Conservation (phyloP, 1,140 invertebrate genomes). For the Helicoverpa armigera region DNA sequence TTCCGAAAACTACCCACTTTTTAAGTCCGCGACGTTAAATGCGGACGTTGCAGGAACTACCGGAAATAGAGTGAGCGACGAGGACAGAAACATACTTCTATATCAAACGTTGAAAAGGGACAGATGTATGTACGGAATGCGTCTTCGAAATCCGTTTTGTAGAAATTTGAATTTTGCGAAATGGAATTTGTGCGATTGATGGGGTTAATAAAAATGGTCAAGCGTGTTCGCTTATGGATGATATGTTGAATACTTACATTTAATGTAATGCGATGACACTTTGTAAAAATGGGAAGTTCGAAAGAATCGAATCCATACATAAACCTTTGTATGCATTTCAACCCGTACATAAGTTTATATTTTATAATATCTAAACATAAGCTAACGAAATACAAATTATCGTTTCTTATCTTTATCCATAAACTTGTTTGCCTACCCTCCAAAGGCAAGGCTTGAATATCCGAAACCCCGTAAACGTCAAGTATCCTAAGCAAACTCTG, state of each 20-base stretch:
- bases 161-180: slow-evolving; percentile 42
- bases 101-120: slow-evolving; percentile 50
- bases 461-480: slow-evolving; percentile 34
- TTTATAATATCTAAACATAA: too few relatives aligned
- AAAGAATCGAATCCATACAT: too few relatives aligned
- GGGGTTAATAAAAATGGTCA: slow-evolving; percentile 37
- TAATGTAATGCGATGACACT: background rate
- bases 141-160: slow-evolving; percentile 31
- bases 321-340: too few relatives aligned
- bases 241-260: background rate
- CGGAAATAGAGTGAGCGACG: slow-evolving; percentile 82
- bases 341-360: too few relatives aligned
- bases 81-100: slow-evolving; percentile 61
- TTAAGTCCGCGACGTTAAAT: slow-evolving; percentile 79
- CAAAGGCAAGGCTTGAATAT: slow-evolving; percentile 23
- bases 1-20: slow-evolving; percentile 76
- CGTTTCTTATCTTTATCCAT: slow-evolving; percentile 8
- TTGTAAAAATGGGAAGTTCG: background rate
- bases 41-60: slow-evolving; percentile 64
- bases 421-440: slow-evolving; percentile 31
- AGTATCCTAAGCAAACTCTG: slow-evolving; percentile 44
- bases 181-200: slow-evolving; percentile 42
- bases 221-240: slow-evolving; percentile 19
- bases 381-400: slow-evolving; percentile 25
- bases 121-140: slow-evolving; percentile 41